These are phyloP conservation scores for Cataglyphis hispanica DNA, from an alignment of 1,140 invertebrate species.

Conservation along the genomic window DNA sequence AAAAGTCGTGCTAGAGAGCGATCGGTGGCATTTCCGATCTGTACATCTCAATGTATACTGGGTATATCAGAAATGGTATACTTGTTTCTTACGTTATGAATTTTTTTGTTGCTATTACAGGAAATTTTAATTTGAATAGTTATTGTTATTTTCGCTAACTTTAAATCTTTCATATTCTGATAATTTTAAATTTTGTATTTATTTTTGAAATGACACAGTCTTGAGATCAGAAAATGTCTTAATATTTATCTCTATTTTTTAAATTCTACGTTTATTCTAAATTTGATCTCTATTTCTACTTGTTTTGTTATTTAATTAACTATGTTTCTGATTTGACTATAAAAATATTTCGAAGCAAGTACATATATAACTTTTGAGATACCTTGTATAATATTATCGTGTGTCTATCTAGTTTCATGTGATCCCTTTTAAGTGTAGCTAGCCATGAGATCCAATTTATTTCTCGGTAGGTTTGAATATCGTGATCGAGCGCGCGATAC, in stretches of 20 bases:
- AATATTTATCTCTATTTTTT: neutral
- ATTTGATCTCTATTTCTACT: neutral
- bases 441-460: slow-evolving; percentile 54
- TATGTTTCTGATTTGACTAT: neutral
- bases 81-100: neutral
- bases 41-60: slow-evolving; percentile 8
- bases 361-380: slow-evolving; percentile 24
- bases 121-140: neutral
- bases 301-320: neutral
- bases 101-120: neutral
- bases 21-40: slow-evolving; percentile 30
- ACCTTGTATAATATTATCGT: slow-evolving; percentile 36
- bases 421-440: slow-evolving; percentile 32
- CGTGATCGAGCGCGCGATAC: slow-evolving; percentile 43
- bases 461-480: slow-evolving; percentile 45
- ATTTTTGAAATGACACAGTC: neutral
- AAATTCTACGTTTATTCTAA: no score
- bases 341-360: neutral
- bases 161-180: neutral
- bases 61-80: slow-evolving; percentile 4
- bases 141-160: neutral
- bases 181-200: neutral
- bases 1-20: slow-evolving; percentile 54
- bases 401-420: slow-evolving; percentile 31
- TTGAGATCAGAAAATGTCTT: neutral